Percentiles rank a stretch among this genome's conserved stretches.
Conservation (phyloP, 2,888 invertebrate species). For the Drosophila sordidula region DNA sequence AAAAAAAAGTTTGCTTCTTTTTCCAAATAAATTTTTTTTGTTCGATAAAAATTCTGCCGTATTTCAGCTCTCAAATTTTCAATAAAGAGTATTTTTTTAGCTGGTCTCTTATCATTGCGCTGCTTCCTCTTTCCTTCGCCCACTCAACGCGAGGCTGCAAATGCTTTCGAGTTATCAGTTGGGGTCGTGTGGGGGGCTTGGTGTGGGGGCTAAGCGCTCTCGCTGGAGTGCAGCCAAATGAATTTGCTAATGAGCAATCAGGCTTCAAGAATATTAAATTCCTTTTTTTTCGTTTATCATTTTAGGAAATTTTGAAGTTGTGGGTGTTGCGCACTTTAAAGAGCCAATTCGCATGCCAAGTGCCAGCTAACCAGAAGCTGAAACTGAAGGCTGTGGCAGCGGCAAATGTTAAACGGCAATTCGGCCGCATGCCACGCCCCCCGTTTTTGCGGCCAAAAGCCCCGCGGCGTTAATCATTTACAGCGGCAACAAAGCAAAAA, state of each 20-base stretch:
- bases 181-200: slow-evolving; percentile 3
- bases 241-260: slow-evolving; percentile 77
- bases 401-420: slow-evolving; percentile 32
- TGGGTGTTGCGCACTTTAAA: slow-evolving; percentile 35
- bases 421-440: slow-evolving; percentile 16
- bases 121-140: slow-evolving; percentile 4
- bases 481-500: slow-evolving; percentile 61
- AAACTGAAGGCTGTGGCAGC: slow-evolving; percentile 24
- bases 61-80: neutral
- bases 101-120: neutral
- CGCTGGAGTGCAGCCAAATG: slow-evolving; percentile 75
- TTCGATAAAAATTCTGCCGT: neutral
- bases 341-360: slow-evolving; percentile 28
- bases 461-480: slow-evolving; percentile 70
- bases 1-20: no score
- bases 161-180: slow-evolving; percentile 45
- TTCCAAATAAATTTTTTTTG: no score
- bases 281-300: neutral
- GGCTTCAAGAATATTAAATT: slow-evolving; percentile 66
- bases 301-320: slow-evolving; percentile 17
- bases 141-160: slow-evolving; percentile 33
- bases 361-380: slow-evolving; percentile 11
- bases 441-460: slow-evolving; percentile 1
- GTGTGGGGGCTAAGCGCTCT: slow-evolving; percentile 9
- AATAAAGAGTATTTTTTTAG: slow-evolving; percentile 31